phyloP scores from a whole-genome alignment of 1,140 invertebrate genomes.

The Aphidius ervi region DNA sequence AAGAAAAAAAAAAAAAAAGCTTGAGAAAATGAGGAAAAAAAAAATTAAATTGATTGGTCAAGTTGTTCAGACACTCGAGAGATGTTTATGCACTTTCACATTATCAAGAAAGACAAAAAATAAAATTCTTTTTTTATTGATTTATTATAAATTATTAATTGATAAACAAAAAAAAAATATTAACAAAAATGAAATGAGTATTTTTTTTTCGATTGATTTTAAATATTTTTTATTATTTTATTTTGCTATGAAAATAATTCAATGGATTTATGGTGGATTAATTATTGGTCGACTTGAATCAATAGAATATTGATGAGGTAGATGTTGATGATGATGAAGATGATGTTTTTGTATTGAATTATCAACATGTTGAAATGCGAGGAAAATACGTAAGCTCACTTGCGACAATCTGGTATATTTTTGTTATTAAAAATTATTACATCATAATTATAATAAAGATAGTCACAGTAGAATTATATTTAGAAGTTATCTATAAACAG shows the following conservation, averaged over 20 bases:
- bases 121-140: too few species aligned
- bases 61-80: too few species aligned
- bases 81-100: neutral
- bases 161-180: neutral
- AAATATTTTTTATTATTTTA: conserved; percentile 12
- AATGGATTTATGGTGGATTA: conserved; percentile 16
- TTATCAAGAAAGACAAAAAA: too few species aligned
- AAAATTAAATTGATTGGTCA: neutral
- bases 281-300: conserved; percentile 38
- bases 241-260: too few species aligned
- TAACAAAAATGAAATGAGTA: neutral
- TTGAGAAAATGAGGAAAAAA: too few species aligned
- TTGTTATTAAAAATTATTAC: too few species aligned
- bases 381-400: conserved; percentile 46
- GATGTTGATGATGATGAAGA: conserved; percentile 45
- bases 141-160: neutral
- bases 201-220: neutral
- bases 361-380: conserved; percentile 47
- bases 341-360: conserved; percentile 44
- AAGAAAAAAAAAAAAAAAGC: conserved; percentile 7
- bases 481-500: too few species aligned
- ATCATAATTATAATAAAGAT: too few species aligned
- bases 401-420: neutral
- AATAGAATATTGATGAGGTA: conserved; percentile 47
- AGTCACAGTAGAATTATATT: too few species aligned